A percentile compares a stretch with the other conserved stretches of the same genome.
phyloP scores from a whole-genome alignment of 2,113 vertebrate genomes.

The Thalassarche chlororhynchos region DNA sequence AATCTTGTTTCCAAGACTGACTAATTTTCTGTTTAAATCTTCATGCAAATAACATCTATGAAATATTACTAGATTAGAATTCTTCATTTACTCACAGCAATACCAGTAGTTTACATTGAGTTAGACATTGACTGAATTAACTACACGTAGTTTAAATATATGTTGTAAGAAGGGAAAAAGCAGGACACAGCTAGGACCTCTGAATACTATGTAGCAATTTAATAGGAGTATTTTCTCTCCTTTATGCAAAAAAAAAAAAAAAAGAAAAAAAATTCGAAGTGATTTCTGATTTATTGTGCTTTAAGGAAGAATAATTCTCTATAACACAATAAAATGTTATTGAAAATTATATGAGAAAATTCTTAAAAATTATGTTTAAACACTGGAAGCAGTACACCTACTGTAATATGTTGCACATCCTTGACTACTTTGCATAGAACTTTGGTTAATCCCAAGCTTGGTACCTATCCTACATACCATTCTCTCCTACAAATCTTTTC shows the following conservation, averaged over 20 bases:
- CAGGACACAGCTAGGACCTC: neutral
- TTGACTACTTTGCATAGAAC: neutral
- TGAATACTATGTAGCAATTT: neutral
- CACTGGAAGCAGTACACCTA: neutral
- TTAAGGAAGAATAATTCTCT: neutral
- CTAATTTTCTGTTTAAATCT: neutral
- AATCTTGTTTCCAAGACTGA: neutral
- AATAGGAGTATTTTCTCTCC: neutral
- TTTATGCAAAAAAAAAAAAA: neutral
- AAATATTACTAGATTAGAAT: neutral
- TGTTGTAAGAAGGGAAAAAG: neutral
- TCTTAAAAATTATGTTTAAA: neutral
- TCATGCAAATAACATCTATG: neutral
- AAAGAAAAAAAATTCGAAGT: too few species aligned
- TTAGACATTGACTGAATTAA: neutral
- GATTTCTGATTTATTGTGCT: neutral
- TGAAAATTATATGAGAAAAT: neutral
- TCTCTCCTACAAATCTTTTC: neutral
- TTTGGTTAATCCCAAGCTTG: neutral
- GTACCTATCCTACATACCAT: neutral
- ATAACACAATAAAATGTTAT: neutral
- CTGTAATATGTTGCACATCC: neutral
- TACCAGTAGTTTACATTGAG: neutral
- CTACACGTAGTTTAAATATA: neutral
- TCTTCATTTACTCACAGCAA: neutral